phyloP scores from a whole-genome alignment of 2,888 invertebrate species.

The Hydriomena furcata region DNA sequence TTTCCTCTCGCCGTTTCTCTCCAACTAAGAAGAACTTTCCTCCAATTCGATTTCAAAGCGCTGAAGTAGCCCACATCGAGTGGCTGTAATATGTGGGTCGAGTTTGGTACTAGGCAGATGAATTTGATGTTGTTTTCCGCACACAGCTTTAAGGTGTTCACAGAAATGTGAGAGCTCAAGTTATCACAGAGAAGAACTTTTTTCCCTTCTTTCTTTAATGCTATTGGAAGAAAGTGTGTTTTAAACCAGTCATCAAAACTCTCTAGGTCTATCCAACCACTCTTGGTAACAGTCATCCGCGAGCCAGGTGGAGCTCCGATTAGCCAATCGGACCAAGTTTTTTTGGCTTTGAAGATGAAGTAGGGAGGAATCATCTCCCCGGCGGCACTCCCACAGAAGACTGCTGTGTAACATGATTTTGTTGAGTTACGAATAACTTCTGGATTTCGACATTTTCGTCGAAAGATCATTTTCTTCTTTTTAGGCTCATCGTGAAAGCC shows the following conservation, averaged over 20 bases:
- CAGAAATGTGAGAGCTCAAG: conserved; percentile 30
- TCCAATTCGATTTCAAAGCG: conserved; percentile 19
- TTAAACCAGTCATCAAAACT: conserved; percentile 36
- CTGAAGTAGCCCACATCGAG: conserved; percentile 29
- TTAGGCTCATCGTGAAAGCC: too few relatives aligned
- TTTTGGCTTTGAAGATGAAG: conserved; percentile 37
- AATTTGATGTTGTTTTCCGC: conserved; percentile 26
- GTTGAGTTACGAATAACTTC: too few relatives aligned
- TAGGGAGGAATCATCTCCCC: too few relatives aligned
- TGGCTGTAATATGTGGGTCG: conserved; percentile 29
- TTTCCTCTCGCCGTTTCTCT: conserved; percentile 16
- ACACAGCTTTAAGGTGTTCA: conserved; percentile 27
- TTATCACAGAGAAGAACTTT: conserved; percentile 33
- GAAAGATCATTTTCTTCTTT: too few relatives aligned
- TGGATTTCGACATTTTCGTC: too few relatives aligned
- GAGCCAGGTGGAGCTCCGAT: conserved; percentile 32
- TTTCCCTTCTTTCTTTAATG: conserved; percentile 28
- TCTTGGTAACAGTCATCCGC: conserved; percentile 32
- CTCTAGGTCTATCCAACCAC: conserved; percentile 35
- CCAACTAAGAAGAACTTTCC: conserved; percentile 16
- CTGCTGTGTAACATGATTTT: too few relatives aligned
- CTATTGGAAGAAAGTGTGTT: conserved; percentile 28
- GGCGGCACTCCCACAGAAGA: too few relatives aligned
- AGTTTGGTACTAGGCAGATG: conserved; percentile 23
- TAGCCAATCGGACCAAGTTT: conserved; percentile 38